Conservation (phyloP, 2,797 vertebrate genomes). For the Cossypha polioptera region DNA sequence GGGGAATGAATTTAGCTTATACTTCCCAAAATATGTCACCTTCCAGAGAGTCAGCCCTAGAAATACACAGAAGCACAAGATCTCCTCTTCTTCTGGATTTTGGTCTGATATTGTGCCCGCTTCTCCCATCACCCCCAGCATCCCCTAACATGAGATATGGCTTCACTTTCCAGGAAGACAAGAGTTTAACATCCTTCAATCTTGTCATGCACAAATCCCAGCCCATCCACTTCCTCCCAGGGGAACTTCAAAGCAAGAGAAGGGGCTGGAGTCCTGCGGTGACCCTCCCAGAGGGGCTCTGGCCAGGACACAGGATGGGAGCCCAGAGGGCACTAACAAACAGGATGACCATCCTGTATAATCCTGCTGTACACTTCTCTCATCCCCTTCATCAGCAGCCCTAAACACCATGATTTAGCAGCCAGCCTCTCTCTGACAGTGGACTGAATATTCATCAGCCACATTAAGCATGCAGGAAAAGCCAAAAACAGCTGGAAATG, state of each 20-base stretch:
- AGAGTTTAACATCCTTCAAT: not conserved
- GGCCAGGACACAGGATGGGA: not conserved
- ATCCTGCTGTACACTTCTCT: not conserved
- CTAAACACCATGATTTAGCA: rapidly evolving
- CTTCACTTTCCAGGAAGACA: not conserved
- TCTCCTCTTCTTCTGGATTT: not conserved
- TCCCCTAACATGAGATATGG: not conserved
- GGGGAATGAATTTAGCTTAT: rapidly evolving
- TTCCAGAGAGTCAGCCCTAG: not conserved
- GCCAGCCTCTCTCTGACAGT: not conserved
- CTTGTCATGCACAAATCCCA: not conserved
- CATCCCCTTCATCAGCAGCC: not conserved
- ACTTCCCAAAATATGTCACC: not conserved
- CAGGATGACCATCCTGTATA: not conserved
- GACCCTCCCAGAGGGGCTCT: not conserved
- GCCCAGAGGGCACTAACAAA: not conserved
- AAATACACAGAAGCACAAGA: not conserved
- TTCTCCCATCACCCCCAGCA: not conserved
- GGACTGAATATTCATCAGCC: not conserved
- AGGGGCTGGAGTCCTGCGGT: not conserved
- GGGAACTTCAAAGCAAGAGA: slow-evolving; percentile 1
- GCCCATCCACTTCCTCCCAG: not conserved
- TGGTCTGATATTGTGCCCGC: not conserved
- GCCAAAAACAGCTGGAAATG: not conserved
- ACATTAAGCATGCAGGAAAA: not conserved